A percentile compares a stretch with the other conserved stretches of the same genome.
phyloP scores from a whole-genome alignment of 2,797 vertebrate genomes.

The Lepus oiostolus region DNA sequence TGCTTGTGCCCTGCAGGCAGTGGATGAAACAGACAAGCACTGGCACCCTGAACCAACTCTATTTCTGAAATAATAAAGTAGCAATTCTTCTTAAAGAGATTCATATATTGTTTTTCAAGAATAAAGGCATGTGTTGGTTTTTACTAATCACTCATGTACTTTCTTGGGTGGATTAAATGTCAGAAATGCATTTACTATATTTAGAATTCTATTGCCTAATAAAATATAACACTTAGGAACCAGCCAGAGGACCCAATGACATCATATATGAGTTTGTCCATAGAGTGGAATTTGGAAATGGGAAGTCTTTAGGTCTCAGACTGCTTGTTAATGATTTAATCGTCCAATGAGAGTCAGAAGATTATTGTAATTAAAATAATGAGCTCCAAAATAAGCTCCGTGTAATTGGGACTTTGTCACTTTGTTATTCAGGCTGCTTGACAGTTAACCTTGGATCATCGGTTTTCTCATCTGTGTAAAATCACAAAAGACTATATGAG shows the following conservation, averaged over 20 bases:
- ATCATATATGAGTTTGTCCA: neutral
- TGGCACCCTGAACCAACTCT: neutral
- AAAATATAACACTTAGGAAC: neutral
- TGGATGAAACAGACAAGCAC: neutral
- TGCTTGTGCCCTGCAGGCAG: neutral
- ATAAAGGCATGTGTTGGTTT: neutral
- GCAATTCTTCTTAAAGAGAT: neutral
- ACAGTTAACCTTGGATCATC: neutral
- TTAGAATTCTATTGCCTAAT: neutral
- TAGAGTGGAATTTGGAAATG: neutral
- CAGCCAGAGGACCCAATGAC: neutral
- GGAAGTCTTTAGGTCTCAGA: neutral
- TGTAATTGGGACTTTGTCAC: neutral
- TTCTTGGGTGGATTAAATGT: neutral
- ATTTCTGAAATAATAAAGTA: neutral
- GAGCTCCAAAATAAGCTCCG: neutral
- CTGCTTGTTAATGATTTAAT: neutral
- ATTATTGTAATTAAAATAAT: neutral
- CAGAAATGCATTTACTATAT: neutral
- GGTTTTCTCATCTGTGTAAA: conserved; percentile 12
- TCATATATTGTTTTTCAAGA: neutral
- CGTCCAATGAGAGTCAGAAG: neutral
- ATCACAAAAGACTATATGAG: neutral
- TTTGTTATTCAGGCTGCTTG: neutral
- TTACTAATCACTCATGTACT: neutral